Evolutionary conservation across 2,113 vertebrate species (phyloP).

Genomic region (Halichoerus grypus): DNA sequence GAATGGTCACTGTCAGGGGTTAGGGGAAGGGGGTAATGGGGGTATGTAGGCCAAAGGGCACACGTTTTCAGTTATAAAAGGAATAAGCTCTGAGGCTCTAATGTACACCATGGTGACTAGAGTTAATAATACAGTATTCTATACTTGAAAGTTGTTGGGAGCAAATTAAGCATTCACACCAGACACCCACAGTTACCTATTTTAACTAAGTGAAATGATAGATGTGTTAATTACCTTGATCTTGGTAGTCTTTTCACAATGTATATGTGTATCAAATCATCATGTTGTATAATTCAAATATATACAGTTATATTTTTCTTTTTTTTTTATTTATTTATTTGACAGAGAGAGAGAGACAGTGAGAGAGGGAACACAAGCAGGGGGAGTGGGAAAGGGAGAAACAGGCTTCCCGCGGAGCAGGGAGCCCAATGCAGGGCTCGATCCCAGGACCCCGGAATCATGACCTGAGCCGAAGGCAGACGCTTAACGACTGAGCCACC

Average conservation of each 20-base stretch:
- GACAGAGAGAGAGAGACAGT: too few species aligned
- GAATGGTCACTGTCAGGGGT: not conserved
- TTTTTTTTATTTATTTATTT: too few species aligned
- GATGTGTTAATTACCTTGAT: not conserved
- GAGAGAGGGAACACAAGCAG: too few species aligned
- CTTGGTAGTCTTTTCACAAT: not conserved
- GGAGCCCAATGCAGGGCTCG: too few species aligned
- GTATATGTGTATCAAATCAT: not conserved
- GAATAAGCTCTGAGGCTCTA: not conserved
- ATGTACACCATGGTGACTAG: not conserved
- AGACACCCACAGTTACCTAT: not conserved
- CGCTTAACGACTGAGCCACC: too few species aligned
- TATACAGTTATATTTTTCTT: not conserved
- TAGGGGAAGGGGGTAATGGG: not conserved
- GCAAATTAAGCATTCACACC: not conserved
- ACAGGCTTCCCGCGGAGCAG: too few species aligned
- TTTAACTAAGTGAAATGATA: not conserved
- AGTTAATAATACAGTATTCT: not conserved
- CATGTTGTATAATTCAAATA: not conserved
- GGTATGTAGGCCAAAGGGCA: not conserved
- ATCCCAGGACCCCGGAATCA: too few species aligned
- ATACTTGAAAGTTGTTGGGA: not conserved
- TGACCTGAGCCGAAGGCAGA: too few species aligned
- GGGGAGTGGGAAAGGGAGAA: too few species aligned
- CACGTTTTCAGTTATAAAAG: not conserved